phyloP scores from a whole-genome alignment of 2,797 vertebrate genomes.

The Lepilemur ruficaudatus region DNA sequence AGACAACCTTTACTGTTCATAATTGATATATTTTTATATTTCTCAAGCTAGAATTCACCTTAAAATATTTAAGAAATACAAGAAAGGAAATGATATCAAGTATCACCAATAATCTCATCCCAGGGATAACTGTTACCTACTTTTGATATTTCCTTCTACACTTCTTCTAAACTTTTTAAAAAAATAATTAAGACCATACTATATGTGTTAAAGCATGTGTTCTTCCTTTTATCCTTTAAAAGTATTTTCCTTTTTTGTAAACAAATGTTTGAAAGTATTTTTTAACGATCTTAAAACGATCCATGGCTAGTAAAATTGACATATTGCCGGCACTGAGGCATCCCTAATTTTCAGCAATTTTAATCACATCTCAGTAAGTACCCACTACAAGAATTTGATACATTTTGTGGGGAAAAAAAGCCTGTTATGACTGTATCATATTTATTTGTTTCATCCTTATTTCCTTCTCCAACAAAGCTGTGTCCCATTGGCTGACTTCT shows the following conservation, averaged over 20 bases:
- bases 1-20: neutral
- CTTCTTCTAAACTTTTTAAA: neutral
- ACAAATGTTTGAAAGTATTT: neutral
- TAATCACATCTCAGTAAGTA: neutral
- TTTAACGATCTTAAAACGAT: neutral
- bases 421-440: neutral
- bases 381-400: neutral
- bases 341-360: neutral
- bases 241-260: neutral
- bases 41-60: constrained; percentile 14
- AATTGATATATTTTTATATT: neutral
- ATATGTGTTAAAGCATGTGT: neutral
- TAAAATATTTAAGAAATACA: neutral
- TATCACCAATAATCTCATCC: neutral
- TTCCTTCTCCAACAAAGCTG: neutral
- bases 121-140: neutral
- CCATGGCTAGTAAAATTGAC: neutral
- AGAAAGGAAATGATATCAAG: neutral
- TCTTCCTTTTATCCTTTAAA: neutral
- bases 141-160: neutral
- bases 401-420: neutral
- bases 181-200: neutral
- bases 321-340: neutral
- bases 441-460: neutral
- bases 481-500: neutral